These are phyloP conservation scores for Hormaphis cornu DNA, from an alignment of 1,140 invertebrate genomes.

Conservation along the genomic window DNA sequence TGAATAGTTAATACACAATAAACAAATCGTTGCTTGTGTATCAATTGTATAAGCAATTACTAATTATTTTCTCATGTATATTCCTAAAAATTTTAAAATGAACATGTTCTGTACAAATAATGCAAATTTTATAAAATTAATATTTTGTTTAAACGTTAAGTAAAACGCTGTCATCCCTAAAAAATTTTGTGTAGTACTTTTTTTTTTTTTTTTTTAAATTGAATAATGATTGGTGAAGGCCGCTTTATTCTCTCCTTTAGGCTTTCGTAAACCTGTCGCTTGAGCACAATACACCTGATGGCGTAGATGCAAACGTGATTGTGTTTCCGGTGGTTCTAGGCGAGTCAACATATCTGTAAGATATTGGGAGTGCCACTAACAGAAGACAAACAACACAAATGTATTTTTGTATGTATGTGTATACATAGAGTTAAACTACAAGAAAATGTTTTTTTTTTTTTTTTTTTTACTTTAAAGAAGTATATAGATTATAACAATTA, in stretches of 20 bases:
- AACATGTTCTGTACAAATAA: conserved; percentile 15
- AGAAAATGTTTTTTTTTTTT: conserved; percentile 26
- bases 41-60: conserved; percentile 11
- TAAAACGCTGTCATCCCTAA: conserved; percentile 17
- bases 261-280: conserved; percentile 30
- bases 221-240: conserved; percentile 31
- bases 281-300: conserved; percentile 27
- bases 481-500: conserved; percentile 21
- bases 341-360: conserved; percentile 26
- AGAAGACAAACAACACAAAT: conserved; percentile 19
- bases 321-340: conserved; percentile 30
- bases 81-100: conserved; percentile 15
- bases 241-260: conserved; percentile 29
- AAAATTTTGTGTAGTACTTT: conserved; percentile 27
- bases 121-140: background rate
- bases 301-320: conserved; percentile 28
- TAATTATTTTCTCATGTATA: conserved; percentile 17
- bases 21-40: conserved; percentile 25
- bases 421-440: background rate
- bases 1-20: background rate
- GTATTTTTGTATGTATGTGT: conserved; percentile 1
- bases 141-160: conserved; percentile 17
- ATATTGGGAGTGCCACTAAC: conserved; percentile 24
- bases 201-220: too few relatives aligned
- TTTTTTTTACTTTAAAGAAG: too few relatives aligned